A percentile compares a stretch with the other conserved stretches of the same genome.
phyloP scores from a whole-genome alignment of 2,888 invertebrate species.

The Hedychridium roseum region DNA sequence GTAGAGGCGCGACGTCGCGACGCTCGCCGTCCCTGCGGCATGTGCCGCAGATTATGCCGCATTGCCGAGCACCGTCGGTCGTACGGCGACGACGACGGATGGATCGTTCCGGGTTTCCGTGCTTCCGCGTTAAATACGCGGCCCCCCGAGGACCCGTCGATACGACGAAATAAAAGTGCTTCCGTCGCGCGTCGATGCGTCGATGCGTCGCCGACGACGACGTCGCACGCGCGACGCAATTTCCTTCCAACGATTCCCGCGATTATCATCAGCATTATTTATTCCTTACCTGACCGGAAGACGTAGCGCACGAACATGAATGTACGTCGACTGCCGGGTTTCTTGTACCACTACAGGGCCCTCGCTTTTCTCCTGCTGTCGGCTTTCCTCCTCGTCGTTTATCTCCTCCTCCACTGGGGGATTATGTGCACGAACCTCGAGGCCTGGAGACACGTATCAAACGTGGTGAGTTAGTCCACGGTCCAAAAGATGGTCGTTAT shows the following conservation, averaged over 20 bases:
- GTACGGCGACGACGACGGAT: constrained; percentile 13
- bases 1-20: constrained; percentile 42
- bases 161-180: constrained; percentile 4
- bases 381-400: constrained; percentile 59
- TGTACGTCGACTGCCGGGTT: constrained; percentile 53
- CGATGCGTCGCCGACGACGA: constrained; percentile 19
- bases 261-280: too few species aligned
- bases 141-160: background rate
- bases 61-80: constrained; percentile 38
- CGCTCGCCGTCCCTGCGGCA: constrained; percentile 28
- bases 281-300: background rate
- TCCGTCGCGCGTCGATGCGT: too few species aligned
- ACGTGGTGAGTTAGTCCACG: constrained; percentile 65
- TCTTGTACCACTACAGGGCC: constrained; percentile 53
- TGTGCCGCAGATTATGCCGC: constrained; percentile 52
- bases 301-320: constrained; percentile 41
- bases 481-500: too few species aligned
- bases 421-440: constrained; percentile 69
- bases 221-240: too few species aligned
- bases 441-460: constrained; percentile 68
- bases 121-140: too few species aligned
- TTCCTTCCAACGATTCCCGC: too few species aligned
- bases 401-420: constrained; percentile 68
- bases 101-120: too few species aligned
- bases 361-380: constrained; percentile 47